Conservation (phyloP, 2,797 vertebrate species). For the Neosalanx taihuensis region DNA sequence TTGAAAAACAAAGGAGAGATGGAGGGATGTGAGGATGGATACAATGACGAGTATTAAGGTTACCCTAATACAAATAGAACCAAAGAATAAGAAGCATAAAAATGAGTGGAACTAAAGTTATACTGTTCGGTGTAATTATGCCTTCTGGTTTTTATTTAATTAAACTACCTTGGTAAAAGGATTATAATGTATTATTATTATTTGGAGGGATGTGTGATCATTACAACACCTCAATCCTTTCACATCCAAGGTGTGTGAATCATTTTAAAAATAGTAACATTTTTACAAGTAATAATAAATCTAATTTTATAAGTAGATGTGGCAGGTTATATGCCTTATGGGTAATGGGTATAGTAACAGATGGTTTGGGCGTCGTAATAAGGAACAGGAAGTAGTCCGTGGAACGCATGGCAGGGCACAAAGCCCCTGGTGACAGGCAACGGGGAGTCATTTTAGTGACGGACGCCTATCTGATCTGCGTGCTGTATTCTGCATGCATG, state of each 20-base stretch:
- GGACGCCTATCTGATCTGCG: constrained; percentile 43
- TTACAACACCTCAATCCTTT: no score
- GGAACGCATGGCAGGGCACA: constrained; percentile 4
- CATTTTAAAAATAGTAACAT: no score
- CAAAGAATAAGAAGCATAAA: not conserved
- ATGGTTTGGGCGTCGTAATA: constrained; percentile 40
- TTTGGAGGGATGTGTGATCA: no score
- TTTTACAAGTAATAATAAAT: no score
- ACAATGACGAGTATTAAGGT: not conserved
- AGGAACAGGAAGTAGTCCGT: constrained; percentile 37
- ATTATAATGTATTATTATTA: no score
- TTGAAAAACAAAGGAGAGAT: not conserved
- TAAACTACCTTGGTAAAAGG: no score
- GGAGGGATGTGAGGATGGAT: not conserved
- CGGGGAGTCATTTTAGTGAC: constrained; percentile 37
- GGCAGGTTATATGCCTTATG: no score
- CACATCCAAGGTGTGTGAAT: no score
- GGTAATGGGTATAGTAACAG: constrained; percentile 43
- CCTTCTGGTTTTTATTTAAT: no score
- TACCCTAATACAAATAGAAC: not conserved
- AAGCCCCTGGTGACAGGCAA: constrained; percentile 22
- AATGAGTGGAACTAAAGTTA: not conserved
- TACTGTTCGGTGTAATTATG: no score
- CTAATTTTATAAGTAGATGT: no score
- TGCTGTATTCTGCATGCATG: constrained; percentile 33